These are phyloP conservation scores for Sterna hirundo DNA, from an alignment of 2,113 vertebrate species.

Conservation along the genomic window DNA sequence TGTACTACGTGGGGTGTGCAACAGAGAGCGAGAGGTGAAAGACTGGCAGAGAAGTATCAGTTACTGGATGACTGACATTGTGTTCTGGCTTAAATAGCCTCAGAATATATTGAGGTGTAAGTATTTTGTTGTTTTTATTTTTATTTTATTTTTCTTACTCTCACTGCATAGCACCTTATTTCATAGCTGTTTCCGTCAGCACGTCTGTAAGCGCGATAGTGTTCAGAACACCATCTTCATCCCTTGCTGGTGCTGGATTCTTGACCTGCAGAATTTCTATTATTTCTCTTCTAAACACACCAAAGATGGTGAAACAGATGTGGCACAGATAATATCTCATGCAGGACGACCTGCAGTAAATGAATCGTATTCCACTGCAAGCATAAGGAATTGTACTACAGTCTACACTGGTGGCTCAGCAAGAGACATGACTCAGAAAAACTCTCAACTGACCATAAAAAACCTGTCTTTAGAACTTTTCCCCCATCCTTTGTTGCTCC, in stretches of 20 bases:
- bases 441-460: background rate
- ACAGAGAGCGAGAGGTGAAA: background rate
- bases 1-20: background rate
- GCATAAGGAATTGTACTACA: background rate
- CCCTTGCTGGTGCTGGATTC: background rate
- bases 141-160: background rate
- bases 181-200: background rate
- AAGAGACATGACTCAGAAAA: background rate
- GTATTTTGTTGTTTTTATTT: background rate
- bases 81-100: background rate
- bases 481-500: background rate
- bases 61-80: background rate
- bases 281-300: background rate
- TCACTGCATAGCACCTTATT: background rate
- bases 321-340: background rate
- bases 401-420: background rate
- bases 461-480: background rate
- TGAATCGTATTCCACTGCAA: background rate
- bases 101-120: background rate
- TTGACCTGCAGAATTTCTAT: background rate
- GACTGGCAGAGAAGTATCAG: background rate
- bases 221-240: background rate
- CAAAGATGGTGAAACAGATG: background rate
- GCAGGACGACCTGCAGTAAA: background rate
- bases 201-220: fast-evolving